Evolutionary conservation across 2,797 vertebrate species (phyloP).

Genomic region (Aeoliscus strigatus): DNA sequence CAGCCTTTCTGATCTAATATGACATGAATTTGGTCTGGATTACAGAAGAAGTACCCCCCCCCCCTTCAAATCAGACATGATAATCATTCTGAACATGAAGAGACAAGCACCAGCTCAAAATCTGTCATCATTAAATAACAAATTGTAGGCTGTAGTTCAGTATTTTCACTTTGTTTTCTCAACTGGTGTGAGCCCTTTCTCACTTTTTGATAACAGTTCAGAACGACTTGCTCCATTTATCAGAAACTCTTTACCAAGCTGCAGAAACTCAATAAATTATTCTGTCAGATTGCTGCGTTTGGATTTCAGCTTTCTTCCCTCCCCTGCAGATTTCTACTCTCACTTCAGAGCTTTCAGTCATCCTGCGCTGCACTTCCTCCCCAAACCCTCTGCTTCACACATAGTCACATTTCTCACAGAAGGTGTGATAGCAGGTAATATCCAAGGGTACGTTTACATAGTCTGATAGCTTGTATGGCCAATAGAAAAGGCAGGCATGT

Average conservation of each 20-base stretch:
- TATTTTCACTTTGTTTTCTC: conserved; percentile 57
- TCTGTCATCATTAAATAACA: conserved; percentile 57
- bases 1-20: neutral
- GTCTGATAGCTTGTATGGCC: conserved; percentile 58
- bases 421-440: conserved; percentile 54
- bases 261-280: conserved; percentile 74
- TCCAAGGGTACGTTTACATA: conserved; percentile 49
- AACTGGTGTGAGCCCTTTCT: conserved; percentile 54
- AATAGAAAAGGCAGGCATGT: conserved; percentile 40
- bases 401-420: conserved; percentile 49
- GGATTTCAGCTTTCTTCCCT: conserved; percentile 58
- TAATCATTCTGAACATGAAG: conserved; percentile 18
- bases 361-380: conserved; percentile 16
- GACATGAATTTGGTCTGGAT: neutral
- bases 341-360: conserved; percentile 32
- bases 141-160: conserved; percentile 57
- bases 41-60: neutral
- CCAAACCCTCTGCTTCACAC: conserved; percentile 27
- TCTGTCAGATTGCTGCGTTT: conserved; percentile 74
- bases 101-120: conserved; percentile 33
- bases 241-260: conserved; percentile 70
- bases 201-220: conserved; percentile 74
- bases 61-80: conserved; percentile 3
- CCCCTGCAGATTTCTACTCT: conserved; percentile 49
- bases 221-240: conserved; percentile 77